Percentiles rank a stretch among this genome's conserved stretches.
phyloP scores from a whole-genome alignment of 2,113 vertebrate genomes.

The Lagopus leucura region DNA sequence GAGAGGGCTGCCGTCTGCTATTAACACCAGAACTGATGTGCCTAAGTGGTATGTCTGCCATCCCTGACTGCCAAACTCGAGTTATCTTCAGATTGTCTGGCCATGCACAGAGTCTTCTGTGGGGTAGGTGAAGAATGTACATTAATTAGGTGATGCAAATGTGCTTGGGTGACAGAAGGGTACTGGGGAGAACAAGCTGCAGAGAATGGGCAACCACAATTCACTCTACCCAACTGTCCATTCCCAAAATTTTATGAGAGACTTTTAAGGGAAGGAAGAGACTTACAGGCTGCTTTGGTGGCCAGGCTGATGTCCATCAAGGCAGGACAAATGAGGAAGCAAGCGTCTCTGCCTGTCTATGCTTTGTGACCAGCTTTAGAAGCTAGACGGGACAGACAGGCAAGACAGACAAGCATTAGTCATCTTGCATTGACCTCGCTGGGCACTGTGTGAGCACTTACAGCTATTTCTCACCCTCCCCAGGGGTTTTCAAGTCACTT shows the following conservation, averaged over 20 bases:
- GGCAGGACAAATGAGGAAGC: background rate
- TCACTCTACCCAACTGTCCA: background rate
- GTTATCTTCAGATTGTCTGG: background rate
- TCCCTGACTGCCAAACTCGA: too few relatives aligned
- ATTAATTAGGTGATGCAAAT: background rate
- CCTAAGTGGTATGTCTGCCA: too few relatives aligned
- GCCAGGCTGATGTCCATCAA: background rate
- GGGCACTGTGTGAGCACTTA: background rate
- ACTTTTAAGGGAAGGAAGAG: background rate
- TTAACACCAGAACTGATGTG: background rate
- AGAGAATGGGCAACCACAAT: background rate
- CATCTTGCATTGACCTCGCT: background rate
- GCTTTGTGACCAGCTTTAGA: background rate
- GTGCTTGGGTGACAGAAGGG: background rate
- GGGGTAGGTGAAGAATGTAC: background rate
- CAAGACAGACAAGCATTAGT: background rate
- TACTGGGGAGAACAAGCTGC: background rate
- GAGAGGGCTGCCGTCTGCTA: fast-evolving
- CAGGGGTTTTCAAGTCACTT: background rate
- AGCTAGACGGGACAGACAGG: background rate
- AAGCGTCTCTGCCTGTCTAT: background rate
- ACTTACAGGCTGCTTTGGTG: background rate
- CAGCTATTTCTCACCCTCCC: background rate
- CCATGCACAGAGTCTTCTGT: background rate
- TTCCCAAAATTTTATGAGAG: background rate